Conservation (phyloP, 2,888 invertebrate species). For the Dryomyza anilis region DNA sequence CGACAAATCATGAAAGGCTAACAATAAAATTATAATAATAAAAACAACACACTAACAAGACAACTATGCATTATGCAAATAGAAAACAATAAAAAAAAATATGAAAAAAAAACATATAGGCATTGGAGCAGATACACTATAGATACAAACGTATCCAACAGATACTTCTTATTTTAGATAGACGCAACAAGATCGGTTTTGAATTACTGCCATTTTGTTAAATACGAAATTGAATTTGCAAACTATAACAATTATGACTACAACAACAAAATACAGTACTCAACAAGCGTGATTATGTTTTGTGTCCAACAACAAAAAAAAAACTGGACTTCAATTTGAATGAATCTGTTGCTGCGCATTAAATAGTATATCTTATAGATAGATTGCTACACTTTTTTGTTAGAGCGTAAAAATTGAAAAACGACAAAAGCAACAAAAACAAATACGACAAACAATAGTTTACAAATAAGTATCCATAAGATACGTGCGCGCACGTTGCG, state of each 20-base stretch:
- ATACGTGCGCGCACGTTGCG: slow-evolving; percentile 31
- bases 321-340: not conserved
- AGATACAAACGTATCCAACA: slow-evolving; percentile 8
- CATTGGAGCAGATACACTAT: slow-evolving; percentile 6
- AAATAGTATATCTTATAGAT: slow-evolving; percentile 7
- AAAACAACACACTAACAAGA: slow-evolving; percentile 20
- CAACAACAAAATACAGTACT: slow-evolving; percentile 1
- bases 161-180: slow-evolving; percentile 9
- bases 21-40: no score
- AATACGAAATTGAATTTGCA: not conserved
- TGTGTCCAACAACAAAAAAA: slow-evolving; percentile 17
- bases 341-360: not conserved
- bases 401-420: not conserved
- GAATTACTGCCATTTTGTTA: slow-evolving; percentile 28
- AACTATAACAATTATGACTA: not conserved
- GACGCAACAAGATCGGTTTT: slow-evolving; percentile 30
- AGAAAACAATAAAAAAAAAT: slow-evolving; percentile 1
- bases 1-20: no score
- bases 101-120: not conserved
- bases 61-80: slow-evolving; percentile 14
- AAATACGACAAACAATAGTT: not conserved
- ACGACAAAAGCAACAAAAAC: not conserved
- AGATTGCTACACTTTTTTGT: slow-evolving; percentile 3
- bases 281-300: slow-evolving; percentile 27
- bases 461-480: slow-evolving; percentile 3